Evolutionary conservation across 2,113 vertebrate species (phyloP).

Genomic region (Rostratula benghalensis): DNA sequence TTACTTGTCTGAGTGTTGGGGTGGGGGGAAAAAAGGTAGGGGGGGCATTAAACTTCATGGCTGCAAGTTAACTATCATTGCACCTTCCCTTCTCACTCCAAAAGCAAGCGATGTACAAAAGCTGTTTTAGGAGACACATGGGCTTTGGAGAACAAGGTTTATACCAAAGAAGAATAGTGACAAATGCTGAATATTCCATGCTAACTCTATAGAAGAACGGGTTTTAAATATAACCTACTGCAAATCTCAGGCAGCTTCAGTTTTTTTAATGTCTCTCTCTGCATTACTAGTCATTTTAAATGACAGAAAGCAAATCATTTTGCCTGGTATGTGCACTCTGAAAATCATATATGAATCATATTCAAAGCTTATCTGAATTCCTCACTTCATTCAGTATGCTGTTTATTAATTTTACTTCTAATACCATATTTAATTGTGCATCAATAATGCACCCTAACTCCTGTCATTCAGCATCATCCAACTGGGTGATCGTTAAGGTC

Average conservation of each 20-base stretch:
- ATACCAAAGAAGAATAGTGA: not conserved
- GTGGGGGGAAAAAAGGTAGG: fast-evolving
- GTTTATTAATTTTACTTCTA: not conserved
- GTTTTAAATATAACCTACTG: not conserved
- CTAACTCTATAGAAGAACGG: not conserved
- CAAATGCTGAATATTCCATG: not conserved
- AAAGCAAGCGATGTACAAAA: not conserved
- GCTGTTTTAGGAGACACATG: not conserved
- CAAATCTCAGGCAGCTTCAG: not conserved
- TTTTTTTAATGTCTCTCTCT: not conserved
- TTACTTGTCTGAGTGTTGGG: not conserved
- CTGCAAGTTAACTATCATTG: not conserved
- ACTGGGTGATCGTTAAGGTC: not conserved
- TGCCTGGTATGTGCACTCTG: not conserved
- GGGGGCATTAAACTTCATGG: fast-evolving
- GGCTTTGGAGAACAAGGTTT: not conserved
- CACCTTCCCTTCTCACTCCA: not conserved
- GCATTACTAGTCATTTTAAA: not conserved
- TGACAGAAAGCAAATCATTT: not conserved
- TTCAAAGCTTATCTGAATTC: not conserved
- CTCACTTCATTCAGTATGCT: not conserved
- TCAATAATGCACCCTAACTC: not conserved
- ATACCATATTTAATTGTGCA: not conserved
- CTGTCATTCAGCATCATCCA: not conserved
- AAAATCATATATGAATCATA: not conserved